These are phyloP conservation scores for Hololepta plana DNA, from an alignment of 2,888 invertebrate genomes.

Conservation along the genomic window DNA sequence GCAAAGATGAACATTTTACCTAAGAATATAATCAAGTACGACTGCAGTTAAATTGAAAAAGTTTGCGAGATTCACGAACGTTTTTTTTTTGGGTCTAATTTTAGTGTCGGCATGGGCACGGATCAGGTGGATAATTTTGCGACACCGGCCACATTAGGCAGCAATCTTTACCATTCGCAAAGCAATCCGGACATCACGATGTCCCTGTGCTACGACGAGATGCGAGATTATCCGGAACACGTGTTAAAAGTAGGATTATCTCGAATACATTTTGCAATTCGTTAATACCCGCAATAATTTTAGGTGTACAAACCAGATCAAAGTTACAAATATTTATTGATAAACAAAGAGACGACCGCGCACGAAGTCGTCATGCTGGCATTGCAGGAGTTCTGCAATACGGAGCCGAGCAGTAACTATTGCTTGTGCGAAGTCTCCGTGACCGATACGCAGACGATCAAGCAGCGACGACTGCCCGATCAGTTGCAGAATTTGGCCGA, in stretches of 20 bases:
- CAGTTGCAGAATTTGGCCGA: slow-evolving; percentile 91
- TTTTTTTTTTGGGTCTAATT: slow-evolving; percentile 8
- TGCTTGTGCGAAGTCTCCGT: slow-evolving; percentile 91
- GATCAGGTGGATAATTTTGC: slow-evolving; percentile 44
- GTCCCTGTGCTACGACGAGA: slow-evolving; percentile 65
- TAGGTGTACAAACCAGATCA: slow-evolving; percentile 84
- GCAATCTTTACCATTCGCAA: slow-evolving; percentile 65
- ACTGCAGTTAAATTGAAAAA: slow-evolving; percentile 5
- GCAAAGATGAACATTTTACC: slow-evolving; percentile 81
- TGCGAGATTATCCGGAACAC: slow-evolving; percentile 85
- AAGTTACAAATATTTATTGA: slow-evolving; percentile 90
- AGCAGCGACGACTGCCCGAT: slow-evolving; percentile 88
- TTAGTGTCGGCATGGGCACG: slow-evolving; percentile 31
- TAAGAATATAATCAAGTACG: slow-evolving; percentile 50
- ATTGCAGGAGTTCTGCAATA: slow-evolving; percentile 87
- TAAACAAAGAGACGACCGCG: slow-evolving; percentile 83
- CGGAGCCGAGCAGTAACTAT: slow-evolving; percentile 75
- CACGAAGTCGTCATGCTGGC: slow-evolving; percentile 94
- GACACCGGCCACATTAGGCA: slow-evolving; percentile 32
- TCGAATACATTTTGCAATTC: slow-evolving; percentile 1
- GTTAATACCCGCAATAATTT: slow-evolving; percentile 7
- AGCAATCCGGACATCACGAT: slow-evolving; percentile 78
- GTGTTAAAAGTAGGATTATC: slow-evolving; percentile 55
- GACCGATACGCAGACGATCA: slow-evolving; percentile 87
- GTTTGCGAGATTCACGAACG: too few species aligned